These are phyloP conservation scores for Thalassophryne amazonica DNA, from an alignment of 2,797 vertebrate species.

Conservation along the genomic window DNA sequence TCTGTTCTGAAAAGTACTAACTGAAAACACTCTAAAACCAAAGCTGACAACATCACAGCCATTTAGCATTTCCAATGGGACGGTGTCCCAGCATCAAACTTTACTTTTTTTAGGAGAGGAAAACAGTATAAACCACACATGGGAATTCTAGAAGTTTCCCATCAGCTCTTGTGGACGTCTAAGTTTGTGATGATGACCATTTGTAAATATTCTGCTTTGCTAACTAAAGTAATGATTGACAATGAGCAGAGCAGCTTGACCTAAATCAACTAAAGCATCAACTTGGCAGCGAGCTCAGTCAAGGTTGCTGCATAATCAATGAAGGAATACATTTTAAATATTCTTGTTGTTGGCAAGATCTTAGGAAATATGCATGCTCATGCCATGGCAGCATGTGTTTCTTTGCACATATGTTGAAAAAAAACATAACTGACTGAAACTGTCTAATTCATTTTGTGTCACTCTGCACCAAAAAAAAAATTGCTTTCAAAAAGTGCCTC, in stretches of 20 bases:
- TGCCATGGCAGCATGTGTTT: not conserved
- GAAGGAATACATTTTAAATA: conserved; percentile 1
- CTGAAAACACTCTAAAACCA: not conserved
- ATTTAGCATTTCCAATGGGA: conserved; percentile 12
- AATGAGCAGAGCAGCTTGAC: not conserved
- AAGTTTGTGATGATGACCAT: not conserved
- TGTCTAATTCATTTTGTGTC: conserved; percentile 8
- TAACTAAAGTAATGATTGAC: conserved; percentile 3
- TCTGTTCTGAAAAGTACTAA: not conserved
- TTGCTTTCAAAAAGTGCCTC: too few relatives aligned
- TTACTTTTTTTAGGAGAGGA: not conserved
- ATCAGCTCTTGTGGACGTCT: not conserved
- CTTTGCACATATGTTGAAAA: conserved; percentile 5
- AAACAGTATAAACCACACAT: not conserved
- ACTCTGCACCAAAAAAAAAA: too few relatives aligned
- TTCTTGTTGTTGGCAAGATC: not conserved
- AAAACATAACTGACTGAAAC: conserved; percentile 13
- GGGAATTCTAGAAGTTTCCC: conserved; percentile 17
- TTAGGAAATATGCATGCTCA: not conserved
- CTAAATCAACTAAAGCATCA: not conserved
- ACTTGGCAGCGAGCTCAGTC: not conserved
- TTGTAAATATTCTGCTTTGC: conserved; percentile 10
- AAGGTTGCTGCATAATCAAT: conserved; percentile 4
- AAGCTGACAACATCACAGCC: not conserved
- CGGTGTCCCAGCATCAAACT: not conserved